A percentile compares a stretch with the other conserved stretches of the same genome.
Conservation (phyloP, 2,113 vertebrate species). For the Petroica traversi region DNA sequence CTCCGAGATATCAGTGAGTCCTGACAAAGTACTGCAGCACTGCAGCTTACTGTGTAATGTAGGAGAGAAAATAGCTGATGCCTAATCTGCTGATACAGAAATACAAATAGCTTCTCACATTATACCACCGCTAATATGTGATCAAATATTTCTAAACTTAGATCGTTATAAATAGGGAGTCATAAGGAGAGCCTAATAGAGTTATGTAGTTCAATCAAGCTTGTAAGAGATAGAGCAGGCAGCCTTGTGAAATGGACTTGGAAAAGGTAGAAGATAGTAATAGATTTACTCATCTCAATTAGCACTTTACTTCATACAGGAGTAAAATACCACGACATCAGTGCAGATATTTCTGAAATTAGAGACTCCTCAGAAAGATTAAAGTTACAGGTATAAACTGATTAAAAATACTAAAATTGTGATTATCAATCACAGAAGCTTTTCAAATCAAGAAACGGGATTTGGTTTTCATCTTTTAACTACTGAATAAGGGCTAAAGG, state of each 20-base stretch:
- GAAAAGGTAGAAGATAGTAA: not conserved
- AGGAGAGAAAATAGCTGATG: constrained; percentile 10
- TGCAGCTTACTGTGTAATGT: not conserved
- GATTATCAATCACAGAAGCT: not conserved
- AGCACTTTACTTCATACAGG: not conserved
- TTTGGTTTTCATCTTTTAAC: not conserved
- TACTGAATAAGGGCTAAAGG: not conserved
- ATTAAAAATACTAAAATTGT: not conserved
- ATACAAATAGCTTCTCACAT: constrained; percentile 20
- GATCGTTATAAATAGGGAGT: not conserved
- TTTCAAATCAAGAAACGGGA: not conserved
- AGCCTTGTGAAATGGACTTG: not conserved
- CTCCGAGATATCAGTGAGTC: not conserved
- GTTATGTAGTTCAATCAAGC: not conserved
- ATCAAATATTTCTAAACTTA: constrained; percentile 50
- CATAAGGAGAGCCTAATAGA: not conserved
- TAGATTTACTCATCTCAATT: not conserved
- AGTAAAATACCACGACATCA: not conserved
- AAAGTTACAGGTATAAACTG: not conserved
- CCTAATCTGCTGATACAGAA: constrained; percentile 6
- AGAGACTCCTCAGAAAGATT: not conserved
- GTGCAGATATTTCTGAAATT: not conserved
- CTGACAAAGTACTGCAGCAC: not conserved
- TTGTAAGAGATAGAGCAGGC: not conserved
- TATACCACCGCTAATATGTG: constrained; percentile 11